These are phyloP conservation scores for Pelochelys cantorii DNA, from an alignment of 2,797 vertebrate species.

Conservation along the genomic window DNA sequence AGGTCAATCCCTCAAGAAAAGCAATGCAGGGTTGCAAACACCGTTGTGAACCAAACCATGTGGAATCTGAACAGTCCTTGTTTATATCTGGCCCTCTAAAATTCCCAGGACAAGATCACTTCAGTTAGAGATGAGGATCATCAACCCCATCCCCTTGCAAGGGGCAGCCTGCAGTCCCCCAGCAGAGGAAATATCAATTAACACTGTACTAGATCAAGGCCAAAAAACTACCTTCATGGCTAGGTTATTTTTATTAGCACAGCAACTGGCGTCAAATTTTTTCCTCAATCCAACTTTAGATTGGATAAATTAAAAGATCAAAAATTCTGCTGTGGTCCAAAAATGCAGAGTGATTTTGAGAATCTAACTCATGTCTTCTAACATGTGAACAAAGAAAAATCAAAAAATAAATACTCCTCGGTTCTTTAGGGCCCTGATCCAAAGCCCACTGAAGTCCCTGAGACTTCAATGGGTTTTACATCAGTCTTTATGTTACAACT, in stretches of 20 bases:
- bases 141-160: too few species aligned
- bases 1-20: conserved; percentile 3
- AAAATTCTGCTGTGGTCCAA: neutral
- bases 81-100: neutral
- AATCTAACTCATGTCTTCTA: neutral
- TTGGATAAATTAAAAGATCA: neutral
- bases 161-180: too few species aligned
- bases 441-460: conserved; percentile 42
- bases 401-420: conserved; percentile 11
- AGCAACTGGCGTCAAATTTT: neutral
- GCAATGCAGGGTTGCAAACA: neutral
- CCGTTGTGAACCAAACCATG: neutral
- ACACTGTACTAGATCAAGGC: neutral
- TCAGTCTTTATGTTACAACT: conserved; percentile 43
- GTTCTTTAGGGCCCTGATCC: conserved; percentile 37
- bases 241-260: neutral
- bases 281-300: neutral
- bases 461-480: conserved; percentile 32
- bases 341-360: conserved; percentile 2
- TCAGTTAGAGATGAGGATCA: neutral
- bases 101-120: neutral
- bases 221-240: neutral
- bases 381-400: conserved; percentile 19
- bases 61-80: neutral
- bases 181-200: neutral